These are phyloP conservation scores for Pampus argenteus DNA, from an alignment of 2,797 vertebrate genomes.

Conservation along the genomic window DNA sequence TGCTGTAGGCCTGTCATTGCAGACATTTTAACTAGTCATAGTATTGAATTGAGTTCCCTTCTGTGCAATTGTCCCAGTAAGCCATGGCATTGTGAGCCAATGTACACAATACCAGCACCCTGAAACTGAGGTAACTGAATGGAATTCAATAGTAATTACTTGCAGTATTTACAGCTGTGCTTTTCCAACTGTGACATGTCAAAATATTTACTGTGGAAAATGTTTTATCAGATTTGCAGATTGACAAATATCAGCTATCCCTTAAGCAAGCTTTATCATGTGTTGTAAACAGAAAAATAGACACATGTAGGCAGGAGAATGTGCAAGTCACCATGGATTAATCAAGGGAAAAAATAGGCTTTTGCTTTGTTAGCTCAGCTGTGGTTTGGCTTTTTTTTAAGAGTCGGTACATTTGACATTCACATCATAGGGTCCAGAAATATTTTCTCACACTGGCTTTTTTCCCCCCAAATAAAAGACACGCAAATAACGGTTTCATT, in stretches of 20 bases:
- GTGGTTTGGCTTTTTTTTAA: neutral
- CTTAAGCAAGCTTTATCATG: neutral
- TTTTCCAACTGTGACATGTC: too few relatives aligned
- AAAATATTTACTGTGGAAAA: neutral
- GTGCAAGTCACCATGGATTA: too few relatives aligned
- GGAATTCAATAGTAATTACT: too few relatives aligned
- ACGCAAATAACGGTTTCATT: too few relatives aligned
- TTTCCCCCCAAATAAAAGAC: too few relatives aligned
- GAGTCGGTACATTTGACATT: neutral
- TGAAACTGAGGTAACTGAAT: neutral
- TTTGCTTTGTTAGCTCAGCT: neutral
- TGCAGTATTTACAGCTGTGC: too few relatives aligned
- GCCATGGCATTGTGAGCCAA: neutral
- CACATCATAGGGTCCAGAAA: neutral
- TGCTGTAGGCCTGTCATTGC: neutral
- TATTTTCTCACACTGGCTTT: too few relatives aligned
- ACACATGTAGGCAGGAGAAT: neutral
- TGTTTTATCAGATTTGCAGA: neutral
- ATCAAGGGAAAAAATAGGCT: neutral
- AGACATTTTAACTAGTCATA: neutral
- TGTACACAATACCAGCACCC: neutral
- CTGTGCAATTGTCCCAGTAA: neutral
- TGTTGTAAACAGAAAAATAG: too few relatives aligned
- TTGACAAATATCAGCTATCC: neutral
- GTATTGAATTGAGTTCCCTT: neutral